Evolutionary conservation across 2,797 vertebrate species (phyloP).

Genomic region (Hirundo rustica): DNA sequence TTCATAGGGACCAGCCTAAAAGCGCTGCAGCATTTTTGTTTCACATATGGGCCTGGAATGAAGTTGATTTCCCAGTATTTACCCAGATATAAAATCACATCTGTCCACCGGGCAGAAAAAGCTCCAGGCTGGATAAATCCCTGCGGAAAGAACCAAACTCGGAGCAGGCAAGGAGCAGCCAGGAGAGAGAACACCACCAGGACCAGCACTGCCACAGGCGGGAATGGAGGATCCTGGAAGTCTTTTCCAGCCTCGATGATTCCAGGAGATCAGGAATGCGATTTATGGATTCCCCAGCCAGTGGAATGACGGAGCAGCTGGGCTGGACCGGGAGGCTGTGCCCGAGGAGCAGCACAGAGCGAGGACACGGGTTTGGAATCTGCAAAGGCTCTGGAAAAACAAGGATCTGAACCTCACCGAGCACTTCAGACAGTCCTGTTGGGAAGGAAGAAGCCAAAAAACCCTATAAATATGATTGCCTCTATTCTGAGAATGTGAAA

Average conservation of each 20-base stretch:
- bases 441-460: no score
- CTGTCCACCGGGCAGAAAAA: not conserved
- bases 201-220: not conserved
- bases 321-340: not conserved
- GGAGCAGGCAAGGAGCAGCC: not conserved
- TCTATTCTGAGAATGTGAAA: no score
- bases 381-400: accelerated
- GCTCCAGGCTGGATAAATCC: not conserved
- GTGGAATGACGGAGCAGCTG: accelerated
- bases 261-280: not conserved
- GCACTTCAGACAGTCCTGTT: not conserved
- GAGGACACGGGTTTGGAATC: not conserved
- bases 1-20: not conserved
- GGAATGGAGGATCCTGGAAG: not conserved
- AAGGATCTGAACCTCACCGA: not conserved
- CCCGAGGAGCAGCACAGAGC: not conserved
- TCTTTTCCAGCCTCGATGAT: not conserved
- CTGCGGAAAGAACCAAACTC: not conserved
- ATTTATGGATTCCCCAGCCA: not conserved
- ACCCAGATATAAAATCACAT: not conserved
- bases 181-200: not conserved
- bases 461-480: no score
- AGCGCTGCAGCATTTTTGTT: not conserved
- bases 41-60: not conserved
- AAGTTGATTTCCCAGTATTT: not conserved